A percentile compares a stretch with the other conserved stretches of the same genome.
Conservation (phyloP, 2,888 invertebrate genomes). For the Osmoderma eremita region DNA sequence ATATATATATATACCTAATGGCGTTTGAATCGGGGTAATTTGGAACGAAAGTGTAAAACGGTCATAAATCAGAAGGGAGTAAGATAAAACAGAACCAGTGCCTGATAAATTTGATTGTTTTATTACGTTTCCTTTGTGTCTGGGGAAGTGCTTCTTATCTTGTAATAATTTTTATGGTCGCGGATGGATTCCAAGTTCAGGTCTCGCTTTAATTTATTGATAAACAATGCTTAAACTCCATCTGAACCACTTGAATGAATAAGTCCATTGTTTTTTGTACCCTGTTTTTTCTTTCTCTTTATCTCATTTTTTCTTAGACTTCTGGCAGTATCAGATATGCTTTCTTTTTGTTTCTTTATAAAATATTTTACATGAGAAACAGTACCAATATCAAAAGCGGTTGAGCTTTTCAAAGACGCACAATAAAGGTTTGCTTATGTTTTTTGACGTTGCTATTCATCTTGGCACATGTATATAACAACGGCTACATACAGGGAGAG, state of each 20-base stretch:
- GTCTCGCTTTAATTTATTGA: slow-evolving; percentile 21
- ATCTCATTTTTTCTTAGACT: too few species aligned
- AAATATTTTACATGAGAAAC: too few species aligned
- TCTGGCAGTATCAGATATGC: too few species aligned
- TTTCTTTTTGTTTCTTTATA: too few species aligned
- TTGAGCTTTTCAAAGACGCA: too few species aligned
- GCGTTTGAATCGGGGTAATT: slow-evolving; percentile 17
- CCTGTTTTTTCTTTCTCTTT: slow-evolving; percentile 3
- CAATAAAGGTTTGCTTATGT: too few species aligned
- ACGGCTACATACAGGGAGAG: too few species aligned
- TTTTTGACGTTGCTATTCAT: too few species aligned
- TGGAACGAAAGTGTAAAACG: slow-evolving; percentile 22
- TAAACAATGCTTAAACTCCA: slow-evolving; percentile 7
- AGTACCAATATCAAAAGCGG: too few species aligned
- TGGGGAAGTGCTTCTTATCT: slow-evolving; percentile 23
- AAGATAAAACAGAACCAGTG: slow-evolving; percentile 32
- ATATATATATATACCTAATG: slow-evolving; percentile 26
- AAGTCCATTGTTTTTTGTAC: not conserved
- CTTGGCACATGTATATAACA: too few species aligned
- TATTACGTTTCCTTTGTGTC: slow-evolving; percentile 30
- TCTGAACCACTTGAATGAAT: slow-evolving; percentile 4
- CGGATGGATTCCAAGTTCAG: slow-evolving; percentile 11
- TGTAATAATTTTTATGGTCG: slow-evolving; percentile 25
- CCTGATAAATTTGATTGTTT: slow-evolving; percentile 37
- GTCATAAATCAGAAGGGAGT: slow-evolving; percentile 27